Evolutionary conservation across 2,888 invertebrate genomes (phyloP), one percentile per base, ranked within the genome.

Genomic region (Sphinx pinastri): DNA sequence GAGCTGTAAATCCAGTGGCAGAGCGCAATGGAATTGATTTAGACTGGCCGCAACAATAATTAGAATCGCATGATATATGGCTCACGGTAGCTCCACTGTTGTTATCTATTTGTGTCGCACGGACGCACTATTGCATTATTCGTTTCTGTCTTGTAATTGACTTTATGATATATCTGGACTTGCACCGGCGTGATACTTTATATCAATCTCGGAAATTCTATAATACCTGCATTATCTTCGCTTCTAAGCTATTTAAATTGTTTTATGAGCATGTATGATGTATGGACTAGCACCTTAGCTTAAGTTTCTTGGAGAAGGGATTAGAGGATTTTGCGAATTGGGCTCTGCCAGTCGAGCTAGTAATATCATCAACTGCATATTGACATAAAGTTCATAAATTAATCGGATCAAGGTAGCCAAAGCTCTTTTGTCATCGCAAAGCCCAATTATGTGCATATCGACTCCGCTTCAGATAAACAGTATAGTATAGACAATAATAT

Each of bases 41-140:
- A 85, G 90, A 89, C 83, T 81, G 77, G 81, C 84, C 82, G 82
- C 85, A 84, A 86, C 81, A 88, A 88, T 90, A 90, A 91, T 91
- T 89, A 87, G 86, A 87, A 84, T 83, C 77, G 77, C 77, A 82
- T 88, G 88, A 90, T 88, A 76, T 81, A 84, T 79, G 74, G 69
- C 71, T 60, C 73, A 69, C 68, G 73, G 75, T 72, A 74, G 74
- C 72, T 69, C 19, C 58, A 19, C 54, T 47, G 54, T 45, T 70
- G 67, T 70, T 58, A 55, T 67, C 58, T 67, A 47, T 69, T 68
- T 68, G 69, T 68, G 63, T 69, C 45, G 54, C 45, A 70, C 49
- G 63, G 67, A 54, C 52, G 54, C 31, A 63, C 60, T 69, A 69
- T 63, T 63, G 54, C 45, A 69, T 69, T 69, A 69, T 52, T 69